Conservation (phyloP, 2,888 invertebrate species). For the Acheta domesticus region DNA sequence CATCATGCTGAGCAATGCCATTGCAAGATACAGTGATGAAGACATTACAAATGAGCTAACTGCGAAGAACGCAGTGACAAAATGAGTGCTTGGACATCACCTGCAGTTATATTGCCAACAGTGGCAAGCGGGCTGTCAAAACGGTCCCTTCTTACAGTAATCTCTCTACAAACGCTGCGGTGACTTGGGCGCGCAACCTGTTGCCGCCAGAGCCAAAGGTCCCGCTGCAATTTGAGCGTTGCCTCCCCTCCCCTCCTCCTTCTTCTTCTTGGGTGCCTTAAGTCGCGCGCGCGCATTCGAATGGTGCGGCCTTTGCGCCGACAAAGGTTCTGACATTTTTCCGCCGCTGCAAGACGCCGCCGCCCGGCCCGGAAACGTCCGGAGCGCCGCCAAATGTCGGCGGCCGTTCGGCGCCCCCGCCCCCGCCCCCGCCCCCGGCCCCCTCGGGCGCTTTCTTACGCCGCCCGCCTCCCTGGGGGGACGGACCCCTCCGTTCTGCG, state of each 20-base stretch:
- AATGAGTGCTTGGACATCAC: too few species aligned
- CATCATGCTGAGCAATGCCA: too few species aligned
- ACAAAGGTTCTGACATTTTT: conserved; percentile 18
- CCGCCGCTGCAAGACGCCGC: not conserved
- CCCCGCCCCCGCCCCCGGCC: too few species aligned
- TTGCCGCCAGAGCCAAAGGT: not conserved
- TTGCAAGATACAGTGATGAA: too few species aligned
- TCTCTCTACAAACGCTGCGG: too few species aligned
- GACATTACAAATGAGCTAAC: too few species aligned
- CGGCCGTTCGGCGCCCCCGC: not conserved
- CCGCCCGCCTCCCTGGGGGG: too few species aligned
- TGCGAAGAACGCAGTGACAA: too few species aligned
- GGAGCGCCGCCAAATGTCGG: not conserved
- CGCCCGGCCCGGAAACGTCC: not conserved
- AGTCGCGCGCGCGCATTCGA: not conserved
- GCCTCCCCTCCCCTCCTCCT: not conserved
- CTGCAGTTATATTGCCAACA: too few species aligned
- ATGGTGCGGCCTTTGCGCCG: not conserved
- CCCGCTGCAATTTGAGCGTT: not conserved
- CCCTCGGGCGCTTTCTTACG: not conserved
- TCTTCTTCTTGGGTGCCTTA: not conserved
- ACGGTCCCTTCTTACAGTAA: too few species aligned
- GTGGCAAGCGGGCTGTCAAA: too few species aligned
- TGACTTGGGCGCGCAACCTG: not conserved
- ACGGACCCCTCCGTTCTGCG: too few species aligned